Conservation (phyloP, 1,140 invertebrate genomes). For the Psilanteris sp. region DNA sequence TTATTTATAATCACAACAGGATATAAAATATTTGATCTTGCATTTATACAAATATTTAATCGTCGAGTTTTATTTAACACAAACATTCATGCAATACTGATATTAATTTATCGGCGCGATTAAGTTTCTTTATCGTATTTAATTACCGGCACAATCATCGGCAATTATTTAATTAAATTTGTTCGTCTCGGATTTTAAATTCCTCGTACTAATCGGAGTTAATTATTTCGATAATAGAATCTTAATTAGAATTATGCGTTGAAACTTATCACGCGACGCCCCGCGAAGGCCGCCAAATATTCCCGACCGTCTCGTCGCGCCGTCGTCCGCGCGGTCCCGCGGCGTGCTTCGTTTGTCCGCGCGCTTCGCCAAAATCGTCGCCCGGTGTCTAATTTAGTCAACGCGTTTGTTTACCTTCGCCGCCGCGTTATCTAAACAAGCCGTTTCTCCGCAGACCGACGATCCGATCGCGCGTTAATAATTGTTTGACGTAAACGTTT, state of each 20-base stretch:
- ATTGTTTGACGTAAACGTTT: slow-evolving; percentile 8
- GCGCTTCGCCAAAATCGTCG: slow-evolving; percentile 22
- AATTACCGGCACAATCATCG: slow-evolving; percentile 11
- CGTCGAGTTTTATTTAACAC: background rate
- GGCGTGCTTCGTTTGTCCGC: too few species aligned
- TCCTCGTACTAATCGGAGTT: too few species aligned
- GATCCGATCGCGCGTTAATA: too few species aligned
- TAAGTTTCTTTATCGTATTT: slow-evolving; percentile 17
- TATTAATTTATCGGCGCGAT: slow-evolving; percentile 14
- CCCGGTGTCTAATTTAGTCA: slow-evolving; percentile 31
- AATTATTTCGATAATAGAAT: too few species aligned
- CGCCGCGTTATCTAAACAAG: slow-evolving; percentile 31
- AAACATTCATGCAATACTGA: background rate
- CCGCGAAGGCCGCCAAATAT: too few species aligned
- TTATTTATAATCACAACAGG: background rate
- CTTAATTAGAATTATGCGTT: too few species aligned
- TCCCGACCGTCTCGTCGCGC: too few species aligned
- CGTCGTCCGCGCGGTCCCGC: too few species aligned
- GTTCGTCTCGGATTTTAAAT: slow-evolving; percentile 11
- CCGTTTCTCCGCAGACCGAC: too few species aligned
- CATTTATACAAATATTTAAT: slow-evolving; percentile 6
- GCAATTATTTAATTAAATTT: slow-evolving; percentile 9
- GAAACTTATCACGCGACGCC: too few species aligned
- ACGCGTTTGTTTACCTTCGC: slow-evolving; percentile 38
- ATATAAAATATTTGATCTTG: background rate